A percentile compares a stretch with the other conserved stretches of the same genome.
These are phyloP conservation scores for Lepidurus packardi DNA, from an alignment of 1,140 invertebrate species.

Conservation along the genomic window DNA sequence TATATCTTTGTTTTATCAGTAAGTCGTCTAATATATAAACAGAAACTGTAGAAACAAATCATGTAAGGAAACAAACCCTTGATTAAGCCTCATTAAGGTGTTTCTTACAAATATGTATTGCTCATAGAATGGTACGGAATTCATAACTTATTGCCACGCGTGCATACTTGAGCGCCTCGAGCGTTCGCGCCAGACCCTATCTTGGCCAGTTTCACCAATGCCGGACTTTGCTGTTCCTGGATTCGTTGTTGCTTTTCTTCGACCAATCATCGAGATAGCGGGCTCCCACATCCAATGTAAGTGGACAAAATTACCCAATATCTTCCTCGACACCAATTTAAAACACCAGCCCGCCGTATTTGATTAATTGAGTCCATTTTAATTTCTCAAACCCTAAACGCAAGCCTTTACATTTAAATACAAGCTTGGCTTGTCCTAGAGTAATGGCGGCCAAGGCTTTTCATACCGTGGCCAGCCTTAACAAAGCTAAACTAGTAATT, in stretches of 20 bases:
- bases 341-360: slow-evolving; percentile 17
- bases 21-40: no score
- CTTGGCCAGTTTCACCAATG: slow-evolving; percentile 1
- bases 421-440: slow-evolving; percentile 1
- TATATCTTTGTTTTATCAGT: no score
- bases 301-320: slow-evolving; percentile 19
- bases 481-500: background rate
- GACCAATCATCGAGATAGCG: slow-evolving; percentile 18
- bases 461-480: background rate
- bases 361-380: background rate
- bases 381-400: background rate
- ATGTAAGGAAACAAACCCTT: no score
- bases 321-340: slow-evolving; percentile 18
- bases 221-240: background rate
- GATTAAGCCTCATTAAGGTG: no score
- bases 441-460: background rate
- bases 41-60: no score
- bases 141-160: background rate
- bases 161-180: background rate
- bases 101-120: background rate
- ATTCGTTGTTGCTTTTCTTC: slow-evolving; percentile 22
- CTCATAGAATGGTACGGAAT: background rate
- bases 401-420: background rate
- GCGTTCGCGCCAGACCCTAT: slow-evolving; percentile 15
- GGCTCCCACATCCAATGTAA: slow-evolving; percentile 17